Conservation (phyloP, 2,797 vertebrate species). For the Aselliscus stoliczkanus region DNA sequence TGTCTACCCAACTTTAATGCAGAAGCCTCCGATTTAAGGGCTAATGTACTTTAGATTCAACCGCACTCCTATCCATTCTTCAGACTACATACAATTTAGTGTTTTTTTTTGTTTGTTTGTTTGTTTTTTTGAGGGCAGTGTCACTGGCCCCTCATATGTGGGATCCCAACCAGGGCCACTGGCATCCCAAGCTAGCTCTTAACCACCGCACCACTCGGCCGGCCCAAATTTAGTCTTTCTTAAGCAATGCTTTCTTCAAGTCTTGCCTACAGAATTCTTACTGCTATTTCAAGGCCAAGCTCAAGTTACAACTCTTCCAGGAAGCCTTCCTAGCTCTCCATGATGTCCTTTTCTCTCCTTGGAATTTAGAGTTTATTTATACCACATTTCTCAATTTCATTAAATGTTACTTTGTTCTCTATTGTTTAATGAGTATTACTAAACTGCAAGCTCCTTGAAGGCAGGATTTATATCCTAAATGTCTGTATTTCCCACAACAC, state of each 20-base stretch:
- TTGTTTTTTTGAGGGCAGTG: too few relatives aligned
- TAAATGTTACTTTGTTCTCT: neutral
- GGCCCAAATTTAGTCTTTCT: neutral
- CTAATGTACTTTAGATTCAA: neutral
- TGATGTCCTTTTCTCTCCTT: neutral
- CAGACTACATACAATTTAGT: neutral
- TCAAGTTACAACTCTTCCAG: neutral
- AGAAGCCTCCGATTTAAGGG: neutral
- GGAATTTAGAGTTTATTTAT: conserved; percentile 3
- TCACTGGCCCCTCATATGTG: too few relatives aligned
- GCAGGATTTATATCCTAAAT: neutral
- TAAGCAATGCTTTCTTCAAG: neutral
- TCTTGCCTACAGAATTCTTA: conserved; percentile 7
- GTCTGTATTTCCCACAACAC: neutral
- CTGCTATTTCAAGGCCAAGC: neutral
- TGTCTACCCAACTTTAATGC: neutral
- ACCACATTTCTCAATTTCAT: neutral
- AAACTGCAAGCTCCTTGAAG: neutral
- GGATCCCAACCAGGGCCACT: too few relatives aligned
- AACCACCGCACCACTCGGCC: too few relatives aligned
- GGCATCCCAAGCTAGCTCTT: too few relatives aligned
- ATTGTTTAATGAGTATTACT: neutral
- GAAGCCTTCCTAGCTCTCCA: neutral
- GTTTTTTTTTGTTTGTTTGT: too few relatives aligned
- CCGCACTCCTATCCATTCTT: neutral